Evolutionary conservation across 2,888 invertebrate species (phyloP), one percentile per base, ranked within the genome.

Genomic region (Atrina japonica): DNA sequence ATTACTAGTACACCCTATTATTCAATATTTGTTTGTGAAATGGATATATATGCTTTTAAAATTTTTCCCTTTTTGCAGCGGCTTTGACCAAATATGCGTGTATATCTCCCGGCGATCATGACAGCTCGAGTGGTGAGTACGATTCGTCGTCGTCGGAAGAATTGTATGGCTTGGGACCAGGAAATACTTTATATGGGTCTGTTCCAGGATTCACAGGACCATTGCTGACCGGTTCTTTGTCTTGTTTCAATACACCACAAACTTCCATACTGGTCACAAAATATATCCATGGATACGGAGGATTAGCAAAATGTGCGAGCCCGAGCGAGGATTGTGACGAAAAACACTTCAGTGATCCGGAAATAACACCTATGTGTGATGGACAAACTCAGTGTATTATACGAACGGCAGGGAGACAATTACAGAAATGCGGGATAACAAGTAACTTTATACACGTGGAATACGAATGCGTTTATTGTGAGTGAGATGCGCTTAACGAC

Each of bases 361-460:
- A 30, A n/a, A 64, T 69, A 16, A 58, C 69, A 1, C 49, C 69
- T 1, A 27, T 56, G 9, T 72, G 71, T 63, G 67, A 72, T 25
- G 67, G 71, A 16, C 49, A 50, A 63, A 30, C 45, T 1, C 29
- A 40, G 3, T 72, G 71, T 35, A 16, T 63, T 23, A 41, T 67
- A 0, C 47, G 52, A 9, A 56, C 61, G 2, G 45, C 35, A 6
- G 43, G 63, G 6, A 63, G 41, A 27, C 25, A 45, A 41, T 45
- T 72, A 7, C 56, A 55, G 16, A 50, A 66, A 14, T 72, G 71
- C 50, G 43, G 58, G 23, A 53, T 56, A 16, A 53, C 23, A 11
- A 67, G 71, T 50, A 66, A 72, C 52, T 72, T 72, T 45, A 50
- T 72, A 16, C 71, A 72, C 18, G 67, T 72, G 49, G 71, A 72